A percentile compares a stretch with the other conserved stretches of the same genome.
Conservation (phyloP, 2,888 invertebrate species). For the Tetheella fluctuosa region DNA sequence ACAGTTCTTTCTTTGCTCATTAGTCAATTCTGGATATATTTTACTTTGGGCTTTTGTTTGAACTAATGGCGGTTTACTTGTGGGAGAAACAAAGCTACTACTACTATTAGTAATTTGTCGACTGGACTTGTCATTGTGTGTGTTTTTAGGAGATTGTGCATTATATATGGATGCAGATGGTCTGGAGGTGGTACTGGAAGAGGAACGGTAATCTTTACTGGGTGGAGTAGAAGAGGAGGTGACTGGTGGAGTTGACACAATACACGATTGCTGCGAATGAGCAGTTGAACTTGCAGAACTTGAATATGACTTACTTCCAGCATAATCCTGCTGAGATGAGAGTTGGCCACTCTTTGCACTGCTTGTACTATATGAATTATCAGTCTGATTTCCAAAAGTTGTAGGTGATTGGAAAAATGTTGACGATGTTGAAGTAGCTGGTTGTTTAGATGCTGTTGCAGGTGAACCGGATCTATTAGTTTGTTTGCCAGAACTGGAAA, state of each 20-base stretch:
- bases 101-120: slow-evolving; percentile 64
- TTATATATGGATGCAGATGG: slow-evolving; percentile 74
- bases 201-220: slow-evolving; percentile 86
- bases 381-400: slow-evolving; percentile 84
- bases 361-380: slow-evolving; percentile 83
- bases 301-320: slow-evolving; percentile 85
- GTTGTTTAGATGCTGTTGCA: slow-evolving; percentile 80
- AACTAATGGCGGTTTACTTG: slow-evolving; percentile 82
- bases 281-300: slow-evolving; percentile 84
- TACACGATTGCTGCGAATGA: slow-evolving; percentile 88
- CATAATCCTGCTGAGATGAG: slow-evolving; percentile 82
- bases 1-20: slow-evolving; percentile 83
- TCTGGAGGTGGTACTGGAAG: slow-evolving; percentile 79
- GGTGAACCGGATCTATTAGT: slow-evolving; percentile 83
- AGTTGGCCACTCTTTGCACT: slow-evolving; percentile 82
- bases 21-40: slow-evolving; percentile 88
- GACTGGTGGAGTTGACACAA: slow-evolving; percentile 86
- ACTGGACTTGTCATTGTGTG: slow-evolving; percentile 66
- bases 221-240: slow-evolving; percentile 80
- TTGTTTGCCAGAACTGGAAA: slow-evolving; percentile 84
- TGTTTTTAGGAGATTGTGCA: slow-evolving; percentile 71
- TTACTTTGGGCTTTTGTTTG: slow-evolving; percentile 92
- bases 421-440: slow-evolving; percentile 79
- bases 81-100: slow-evolving; percentile 81
- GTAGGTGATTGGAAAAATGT: slow-evolving; percentile 87